Evolutionary conservation across 1,140 invertebrate species (phyloP).

Genomic region (Bombus affinis): DNA sequence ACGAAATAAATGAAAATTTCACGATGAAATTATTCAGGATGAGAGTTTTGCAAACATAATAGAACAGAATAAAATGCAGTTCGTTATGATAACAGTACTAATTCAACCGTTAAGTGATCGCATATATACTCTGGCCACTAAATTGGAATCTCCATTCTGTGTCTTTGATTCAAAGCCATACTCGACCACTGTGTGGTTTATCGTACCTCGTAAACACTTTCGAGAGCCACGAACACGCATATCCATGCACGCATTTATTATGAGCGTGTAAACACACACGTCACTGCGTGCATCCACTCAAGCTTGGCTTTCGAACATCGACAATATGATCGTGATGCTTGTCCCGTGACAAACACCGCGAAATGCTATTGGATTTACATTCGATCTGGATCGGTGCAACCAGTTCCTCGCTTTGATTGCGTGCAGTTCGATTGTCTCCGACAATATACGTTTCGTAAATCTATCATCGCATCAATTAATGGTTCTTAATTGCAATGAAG

Average conservation of each 20-base stretch:
- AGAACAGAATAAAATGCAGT: background rate
- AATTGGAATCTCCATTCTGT: background rate
- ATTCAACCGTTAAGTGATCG: conserved; percentile 9
- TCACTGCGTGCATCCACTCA: background rate
- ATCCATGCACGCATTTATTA: conserved; percentile 53
- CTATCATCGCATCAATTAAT: background rate
- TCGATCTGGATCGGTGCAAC: background rate
- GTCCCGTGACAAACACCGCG: background rate
- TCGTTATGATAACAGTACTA: background rate
- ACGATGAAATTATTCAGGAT: background rate
- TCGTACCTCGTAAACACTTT: conserved; percentile 51
- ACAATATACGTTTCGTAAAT: background rate
- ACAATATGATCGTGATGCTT: conserved; percentile 38
- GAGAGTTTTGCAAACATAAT: background rate
- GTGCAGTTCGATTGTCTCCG: background rate
- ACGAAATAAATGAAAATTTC: background rate
- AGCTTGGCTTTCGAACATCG: conserved; percentile 34
- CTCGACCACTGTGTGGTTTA: conserved; percentile 9
- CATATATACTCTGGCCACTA: background rate
- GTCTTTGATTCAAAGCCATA: conserved; percentile 31
- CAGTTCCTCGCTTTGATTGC: background rate
- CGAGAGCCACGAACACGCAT: conserved; percentile 34
- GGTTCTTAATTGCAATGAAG: background rate
- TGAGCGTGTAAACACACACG: conserved; percentile 33
- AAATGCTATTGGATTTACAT: conserved; percentile 9